Evolutionary conservation across 2,888 invertebrate species (phyloP), one percentile per base, ranked within the genome.

Genomic region (Rhagonycha fulva): DNA sequence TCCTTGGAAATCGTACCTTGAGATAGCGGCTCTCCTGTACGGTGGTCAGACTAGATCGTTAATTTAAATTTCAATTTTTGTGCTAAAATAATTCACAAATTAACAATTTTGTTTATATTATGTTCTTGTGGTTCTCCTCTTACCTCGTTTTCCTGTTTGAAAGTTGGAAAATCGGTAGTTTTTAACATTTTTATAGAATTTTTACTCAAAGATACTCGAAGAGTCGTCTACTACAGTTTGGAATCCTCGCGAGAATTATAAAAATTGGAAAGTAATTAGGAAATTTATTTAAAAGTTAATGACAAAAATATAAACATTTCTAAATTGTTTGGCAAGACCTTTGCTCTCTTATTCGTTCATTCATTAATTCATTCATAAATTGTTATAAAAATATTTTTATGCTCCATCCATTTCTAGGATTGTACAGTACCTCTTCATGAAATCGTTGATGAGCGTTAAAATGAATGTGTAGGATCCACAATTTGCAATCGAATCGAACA

Each of bases 361-460:
- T 71, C 47, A 62, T 32, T 76, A 71, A 74, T 78, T 75, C 67
- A 75, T 75, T 75, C 76, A 80, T 79, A 77, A 80, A 76, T 80
- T 81, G 81, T 83, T 83, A 82, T 79, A 80, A 76, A 47, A 80
- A 81, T 81, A 82, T 83, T 82, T 83, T 84, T 86, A 84, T 84
- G 83, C 83, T 85, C 85, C 85, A 84, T 85, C 84, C 84, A 83
- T 82, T 84, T 83, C 80, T 82, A 79, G 83, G 79, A 82, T 82
- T 86, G 85, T 86, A 86, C 84, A 85, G 84, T 84, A 85, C 83
- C 84, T 84, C 83, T 82, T 82, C 80, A 80, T 77, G 79, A 79
- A 81, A 80, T 82, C 80, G 76, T 81, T 75, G 82, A 80, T 80
- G 81, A 79, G 80, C 71, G 71, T 68, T 75, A 71, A 47, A 47